A percentile compares a stretch with the other conserved stretches of the same genome.
These are phyloP conservation scores for Passerina amoena DNA, from an alignment of 2,113 vertebrate species.

Conservation along the genomic window DNA sequence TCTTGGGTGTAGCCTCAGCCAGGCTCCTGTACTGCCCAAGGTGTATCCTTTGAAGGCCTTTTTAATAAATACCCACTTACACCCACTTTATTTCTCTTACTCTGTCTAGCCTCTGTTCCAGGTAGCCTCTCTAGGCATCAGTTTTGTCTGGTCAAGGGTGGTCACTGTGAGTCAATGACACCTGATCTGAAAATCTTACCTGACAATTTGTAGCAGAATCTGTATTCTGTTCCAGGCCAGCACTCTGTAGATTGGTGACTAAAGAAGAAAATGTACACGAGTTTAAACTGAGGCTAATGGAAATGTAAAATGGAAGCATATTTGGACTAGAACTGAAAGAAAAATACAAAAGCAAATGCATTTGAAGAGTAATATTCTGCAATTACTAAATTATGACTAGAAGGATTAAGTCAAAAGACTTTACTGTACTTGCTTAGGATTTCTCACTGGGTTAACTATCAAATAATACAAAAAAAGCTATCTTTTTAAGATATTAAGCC, in stretches of 20 bases:
- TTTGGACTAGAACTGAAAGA: not conserved
- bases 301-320: not conserved
- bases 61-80: not conserved
- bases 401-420: not conserved
- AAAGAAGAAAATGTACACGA: fast-evolving
- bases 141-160: not conserved
- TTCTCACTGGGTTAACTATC: not conserved
- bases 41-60: not conserved
- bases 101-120: not conserved
- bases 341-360: not conserved
- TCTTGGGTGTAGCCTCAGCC: fast-evolving
- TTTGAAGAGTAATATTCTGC: not conserved
- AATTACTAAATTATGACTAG: not conserved
- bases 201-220: not conserved
- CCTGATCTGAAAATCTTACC: not conserved
- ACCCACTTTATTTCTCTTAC: not conserved
- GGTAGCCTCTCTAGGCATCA: not conserved
- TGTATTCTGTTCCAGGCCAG: not conserved
- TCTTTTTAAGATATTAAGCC: not conserved
- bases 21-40: too few relatives aligned
- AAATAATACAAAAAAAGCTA: not conserved
- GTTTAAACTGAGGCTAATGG: not conserved
- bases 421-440: not conserved
- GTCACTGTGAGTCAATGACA: not conserved
- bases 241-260: not conserved